phyloP scores from a whole-genome alignment of 2,888 invertebrate genomes.

The Atethmia centrago region DNA sequence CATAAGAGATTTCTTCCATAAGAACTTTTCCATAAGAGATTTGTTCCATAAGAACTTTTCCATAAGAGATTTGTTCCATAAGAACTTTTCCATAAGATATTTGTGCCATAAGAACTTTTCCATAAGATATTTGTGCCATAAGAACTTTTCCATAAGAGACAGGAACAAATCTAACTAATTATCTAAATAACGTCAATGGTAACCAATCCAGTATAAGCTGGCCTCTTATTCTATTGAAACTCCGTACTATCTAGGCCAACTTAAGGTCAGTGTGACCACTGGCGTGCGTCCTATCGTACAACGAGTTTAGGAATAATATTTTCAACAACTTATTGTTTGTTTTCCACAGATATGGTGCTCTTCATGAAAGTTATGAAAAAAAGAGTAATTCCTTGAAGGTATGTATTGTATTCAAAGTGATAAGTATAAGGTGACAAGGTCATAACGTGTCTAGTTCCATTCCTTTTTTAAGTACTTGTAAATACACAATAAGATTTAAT shows the following conservation, averaged over 20 bases:
- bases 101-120: too few species aligned
- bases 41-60: too few species aligned
- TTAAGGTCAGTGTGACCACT: background rate
- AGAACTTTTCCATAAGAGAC: too few species aligned
- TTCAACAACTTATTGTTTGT: slow-evolving; percentile 16
- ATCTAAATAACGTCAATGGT: too few species aligned
- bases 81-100: too few species aligned
- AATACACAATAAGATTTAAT: slow-evolving; percentile 46
- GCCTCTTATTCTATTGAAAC: background rate
- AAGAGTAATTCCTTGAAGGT: slow-evolving; percentile 82
- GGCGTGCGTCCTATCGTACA: too few species aligned
- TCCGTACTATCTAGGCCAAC: background rate
- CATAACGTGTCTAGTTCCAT: slow-evolving; percentile 39
- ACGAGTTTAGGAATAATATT: background rate
- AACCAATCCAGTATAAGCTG: too few species aligned
- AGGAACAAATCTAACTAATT: too few species aligned
- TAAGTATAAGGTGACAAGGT: slow-evolving; percentile 38
- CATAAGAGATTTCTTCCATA: too few species aligned
- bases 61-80: too few species aligned
- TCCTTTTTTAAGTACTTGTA: slow-evolving; percentile 46
- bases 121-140: too few species aligned
- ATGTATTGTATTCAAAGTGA: slow-evolving; percentile 62
- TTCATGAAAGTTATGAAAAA: slow-evolving; percentile 98
- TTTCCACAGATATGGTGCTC: slow-evolving; percentile 95
- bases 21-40: too few species aligned